A percentile compares a stretch with the other conserved stretches of the same genome.
These are phyloP conservation scores for Galbula dea DNA, from an alignment of 2,113 vertebrate species.

Conservation along the genomic window DNA sequence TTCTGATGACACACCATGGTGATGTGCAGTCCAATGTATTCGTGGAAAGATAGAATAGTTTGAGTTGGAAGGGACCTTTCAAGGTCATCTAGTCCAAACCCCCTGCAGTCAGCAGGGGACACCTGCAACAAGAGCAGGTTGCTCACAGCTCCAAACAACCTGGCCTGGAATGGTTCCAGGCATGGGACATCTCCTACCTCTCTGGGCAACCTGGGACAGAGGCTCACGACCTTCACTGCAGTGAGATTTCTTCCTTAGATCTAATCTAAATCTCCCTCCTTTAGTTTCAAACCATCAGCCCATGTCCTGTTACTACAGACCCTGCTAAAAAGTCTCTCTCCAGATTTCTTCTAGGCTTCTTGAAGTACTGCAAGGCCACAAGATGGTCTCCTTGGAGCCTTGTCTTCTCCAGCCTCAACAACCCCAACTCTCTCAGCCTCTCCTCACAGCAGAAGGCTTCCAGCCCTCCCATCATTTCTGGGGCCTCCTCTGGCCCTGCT, in stretches of 20 bases:
- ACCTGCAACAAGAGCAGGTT: rapidly evolving
- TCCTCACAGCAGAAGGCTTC: background rate
- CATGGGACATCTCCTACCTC: too few species aligned
- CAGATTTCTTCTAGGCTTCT: too few species aligned
- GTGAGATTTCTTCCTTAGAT: too few species aligned
- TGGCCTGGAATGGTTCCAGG: background rate
- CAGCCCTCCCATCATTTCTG: background rate
- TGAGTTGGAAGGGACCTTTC: background rate
- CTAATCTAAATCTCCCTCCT: background rate
- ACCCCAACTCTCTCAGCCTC: background rate
- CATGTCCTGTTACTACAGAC: background rate
- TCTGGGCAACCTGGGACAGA: background rate
- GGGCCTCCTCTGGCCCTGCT: background rate
- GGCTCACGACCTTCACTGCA: background rate
- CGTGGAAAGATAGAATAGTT: background rate
- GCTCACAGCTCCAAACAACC: background rate
- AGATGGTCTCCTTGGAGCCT: background rate
- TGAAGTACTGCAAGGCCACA: background rate
- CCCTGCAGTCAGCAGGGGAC: background rate
- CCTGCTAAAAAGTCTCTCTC: background rate
- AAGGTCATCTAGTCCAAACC: rapidly evolving
- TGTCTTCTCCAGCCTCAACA: background rate
- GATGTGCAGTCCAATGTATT: background rate
- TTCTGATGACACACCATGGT: background rate
- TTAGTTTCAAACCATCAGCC: background rate